These are phyloP conservation scores for Phaedon cochleariae DNA, from an alignment of 2,888 invertebrate genomes.

Conservation along the genomic window DNA sequence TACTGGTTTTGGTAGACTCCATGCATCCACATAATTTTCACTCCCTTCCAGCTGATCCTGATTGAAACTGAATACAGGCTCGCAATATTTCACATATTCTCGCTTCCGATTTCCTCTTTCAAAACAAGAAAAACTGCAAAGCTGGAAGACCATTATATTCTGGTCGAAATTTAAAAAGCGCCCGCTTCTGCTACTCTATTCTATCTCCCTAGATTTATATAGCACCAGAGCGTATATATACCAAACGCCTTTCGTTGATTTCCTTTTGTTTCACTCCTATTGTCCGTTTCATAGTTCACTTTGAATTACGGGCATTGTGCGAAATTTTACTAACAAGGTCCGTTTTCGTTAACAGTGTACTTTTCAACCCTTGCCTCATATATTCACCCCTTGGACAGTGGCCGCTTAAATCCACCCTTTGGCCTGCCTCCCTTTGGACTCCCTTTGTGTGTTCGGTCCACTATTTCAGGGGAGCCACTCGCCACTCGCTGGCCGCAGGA, in stretches of 20 bases:
- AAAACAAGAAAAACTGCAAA: neutral
- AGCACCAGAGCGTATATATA: constrained; percentile 22
- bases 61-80: neutral
- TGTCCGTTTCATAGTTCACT: constrained; percentile 49
- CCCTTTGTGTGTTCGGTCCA: constrained; percentile 40
- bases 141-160: constrained; percentile 16
- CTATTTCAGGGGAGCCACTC: constrained; percentile 46
- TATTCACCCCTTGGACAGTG: constrained; percentile 61
- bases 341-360: constrained; percentile 55
- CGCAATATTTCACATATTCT: constrained; percentile 4
- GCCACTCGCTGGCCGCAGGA: constrained; percentile 38
- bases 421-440: neutral
- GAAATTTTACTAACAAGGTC: constrained; percentile 55
- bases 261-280: constrained; percentile 44
- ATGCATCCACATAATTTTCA: too few species aligned
- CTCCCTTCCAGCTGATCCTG: neutral
- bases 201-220: constrained; percentile 16
- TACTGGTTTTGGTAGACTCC: too few species aligned
- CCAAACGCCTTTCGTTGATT: constrained; percentile 39
- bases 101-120: neutral
- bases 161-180: constrained; percentile 11
- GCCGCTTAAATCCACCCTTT: constrained; percentile 59
- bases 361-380: constrained; percentile 61
- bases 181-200: neutral
- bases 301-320: constrained; percentile 51